Conservation (phyloP, 2,113 vertebrate species). For the Lichenostomus cassidix region DNA sequence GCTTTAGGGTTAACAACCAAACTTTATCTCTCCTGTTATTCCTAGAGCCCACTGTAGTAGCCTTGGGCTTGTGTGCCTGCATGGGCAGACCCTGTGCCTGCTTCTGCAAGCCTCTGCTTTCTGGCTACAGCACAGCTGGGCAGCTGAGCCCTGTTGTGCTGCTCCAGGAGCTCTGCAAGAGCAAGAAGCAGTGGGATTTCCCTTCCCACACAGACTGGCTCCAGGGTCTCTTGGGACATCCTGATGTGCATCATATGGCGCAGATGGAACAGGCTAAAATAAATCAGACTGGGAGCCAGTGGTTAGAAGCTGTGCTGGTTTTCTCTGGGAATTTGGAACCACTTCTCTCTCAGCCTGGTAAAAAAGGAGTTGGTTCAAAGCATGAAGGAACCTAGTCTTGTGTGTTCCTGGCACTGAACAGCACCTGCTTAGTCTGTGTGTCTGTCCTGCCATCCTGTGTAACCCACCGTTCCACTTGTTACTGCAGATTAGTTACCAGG, state of each 20-base stretch:
- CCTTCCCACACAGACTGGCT: background rate
- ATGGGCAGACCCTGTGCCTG: background rate
- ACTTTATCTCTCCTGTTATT: background rate
- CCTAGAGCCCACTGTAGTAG: background rate
- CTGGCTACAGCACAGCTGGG: background rate
- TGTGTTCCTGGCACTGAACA: background rate
- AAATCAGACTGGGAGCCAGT: background rate
- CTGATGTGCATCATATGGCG: background rate
- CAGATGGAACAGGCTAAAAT: background rate
- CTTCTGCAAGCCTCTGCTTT: background rate
- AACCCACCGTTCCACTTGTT: accelerated
- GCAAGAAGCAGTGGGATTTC: background rate
- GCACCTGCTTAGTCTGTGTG: background rate
- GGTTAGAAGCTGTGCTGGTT: background rate
- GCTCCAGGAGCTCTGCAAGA: background rate
- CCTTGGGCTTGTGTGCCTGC: background rate
- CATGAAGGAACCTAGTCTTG: background rate
- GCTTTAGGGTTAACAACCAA: background rate
- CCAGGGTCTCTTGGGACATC: background rate
- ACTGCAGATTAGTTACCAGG: background rate
- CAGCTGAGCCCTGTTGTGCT: background rate
- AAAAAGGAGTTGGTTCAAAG: background rate
- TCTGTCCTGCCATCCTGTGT: background rate
- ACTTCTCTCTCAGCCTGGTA: background rate
- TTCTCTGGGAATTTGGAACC: background rate